These are phyloP conservation scores for Myotis davidii DNA, from an alignment of 2,113 vertebrate genomes.

Conservation along the genomic window DNA sequence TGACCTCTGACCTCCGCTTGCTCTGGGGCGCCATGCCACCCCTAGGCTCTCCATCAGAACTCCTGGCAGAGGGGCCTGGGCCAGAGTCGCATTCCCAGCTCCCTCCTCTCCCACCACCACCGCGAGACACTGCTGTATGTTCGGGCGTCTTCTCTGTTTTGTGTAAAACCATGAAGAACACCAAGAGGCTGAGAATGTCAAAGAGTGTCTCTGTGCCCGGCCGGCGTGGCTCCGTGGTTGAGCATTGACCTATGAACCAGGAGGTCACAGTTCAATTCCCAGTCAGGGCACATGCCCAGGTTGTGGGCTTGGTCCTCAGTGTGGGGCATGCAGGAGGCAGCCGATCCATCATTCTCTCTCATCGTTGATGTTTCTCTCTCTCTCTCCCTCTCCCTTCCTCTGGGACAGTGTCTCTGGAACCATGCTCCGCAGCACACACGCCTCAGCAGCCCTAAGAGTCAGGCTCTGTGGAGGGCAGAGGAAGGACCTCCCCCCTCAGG, in stretches of 20 bases:
- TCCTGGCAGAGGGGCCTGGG: not conserved
- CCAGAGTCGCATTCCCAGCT: not conserved
- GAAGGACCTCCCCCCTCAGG: accelerated
- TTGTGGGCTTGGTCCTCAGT: too few relatives aligned
- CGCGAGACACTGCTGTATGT: not conserved
- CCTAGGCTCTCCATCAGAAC: not conserved
- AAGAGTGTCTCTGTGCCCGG: not conserved
- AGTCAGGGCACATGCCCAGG: too few relatives aligned
- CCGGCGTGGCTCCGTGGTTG: too few relatives aligned
- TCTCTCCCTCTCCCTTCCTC: not conserved
- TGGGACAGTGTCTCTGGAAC: accelerated
- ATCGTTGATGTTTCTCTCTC: too few relatives aligned
- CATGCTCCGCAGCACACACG: accelerated
- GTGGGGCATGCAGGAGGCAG: too few relatives aligned
- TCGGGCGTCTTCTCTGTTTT: not conserved
- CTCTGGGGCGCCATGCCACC: accelerated
- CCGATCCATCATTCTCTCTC: too few relatives aligned
- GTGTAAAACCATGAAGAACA: not conserved
- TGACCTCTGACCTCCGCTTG: not conserved
- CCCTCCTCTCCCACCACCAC: not conserved
- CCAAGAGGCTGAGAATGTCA: not conserved
- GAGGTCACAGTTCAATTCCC: too few relatives aligned
- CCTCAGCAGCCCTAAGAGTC: accelerated
- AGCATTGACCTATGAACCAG: too few relatives aligned
- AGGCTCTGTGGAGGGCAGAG: accelerated